A percentile compares a stretch with the other conserved stretches of the same genome.
These are phyloP conservation scores for Coracias cyanogaster DNA, from an alignment of 2,797 vertebrate species.

Conservation along the genomic window DNA sequence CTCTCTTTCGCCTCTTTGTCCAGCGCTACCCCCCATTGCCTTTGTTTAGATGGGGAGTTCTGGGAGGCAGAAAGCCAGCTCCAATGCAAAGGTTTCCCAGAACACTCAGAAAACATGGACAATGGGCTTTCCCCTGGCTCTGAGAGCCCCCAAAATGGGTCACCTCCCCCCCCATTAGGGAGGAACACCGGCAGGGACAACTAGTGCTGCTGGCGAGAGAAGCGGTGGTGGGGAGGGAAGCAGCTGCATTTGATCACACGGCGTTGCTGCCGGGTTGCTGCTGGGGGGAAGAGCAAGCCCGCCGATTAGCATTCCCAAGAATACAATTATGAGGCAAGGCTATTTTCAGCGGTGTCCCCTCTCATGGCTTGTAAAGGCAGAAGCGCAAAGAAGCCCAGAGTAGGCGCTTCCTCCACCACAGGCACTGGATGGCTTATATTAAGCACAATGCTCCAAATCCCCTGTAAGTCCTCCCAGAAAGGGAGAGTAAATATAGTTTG, in stretches of 20 bases:
- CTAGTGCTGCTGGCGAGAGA: not conserved
- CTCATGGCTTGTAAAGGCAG: conserved; percentile 45
- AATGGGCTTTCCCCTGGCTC: not conserved
- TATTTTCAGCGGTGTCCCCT: conserved; percentile 43
- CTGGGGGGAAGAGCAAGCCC: conserved; percentile 28
- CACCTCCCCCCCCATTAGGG: not conserved
- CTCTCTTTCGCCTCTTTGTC: not conserved
- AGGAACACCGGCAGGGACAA: not conserved
- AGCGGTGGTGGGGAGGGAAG: not conserved
- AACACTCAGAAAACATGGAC: not conserved
- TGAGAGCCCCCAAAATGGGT: not conserved
- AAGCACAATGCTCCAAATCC: conserved; percentile 70
- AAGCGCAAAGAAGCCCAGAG: conserved; percentile 14
- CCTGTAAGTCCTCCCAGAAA: conserved; percentile 72
- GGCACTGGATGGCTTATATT: conserved; percentile 63
- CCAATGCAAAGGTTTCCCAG: not conserved
- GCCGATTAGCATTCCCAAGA: conserved; percentile 48
- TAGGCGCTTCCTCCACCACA: conserved; percentile 51
- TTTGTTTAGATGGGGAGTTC: conserved; percentile 10
- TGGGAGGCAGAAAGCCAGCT: not conserved
- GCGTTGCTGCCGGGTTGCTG: not conserved
- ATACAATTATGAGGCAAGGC: conserved; percentile 51
- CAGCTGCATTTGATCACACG: not conserved
- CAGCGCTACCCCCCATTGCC: not conserved
- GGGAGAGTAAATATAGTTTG: conserved; percentile 71